Conservation (phyloP, 2,888 invertebrate species). For the Falcaria lacertinaria region DNA sequence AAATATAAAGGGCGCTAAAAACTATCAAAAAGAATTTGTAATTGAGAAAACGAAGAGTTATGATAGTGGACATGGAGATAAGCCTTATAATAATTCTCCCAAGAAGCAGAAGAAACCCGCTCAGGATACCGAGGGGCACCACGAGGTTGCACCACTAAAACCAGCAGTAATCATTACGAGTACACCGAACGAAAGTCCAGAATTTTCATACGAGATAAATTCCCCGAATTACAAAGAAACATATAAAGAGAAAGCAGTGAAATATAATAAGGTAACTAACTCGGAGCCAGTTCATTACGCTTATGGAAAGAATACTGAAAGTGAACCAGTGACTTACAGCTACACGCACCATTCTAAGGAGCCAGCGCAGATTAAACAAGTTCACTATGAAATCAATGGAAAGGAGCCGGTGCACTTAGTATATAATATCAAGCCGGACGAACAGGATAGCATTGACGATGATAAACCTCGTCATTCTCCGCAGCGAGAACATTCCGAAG, state of each 20-base stretch:
- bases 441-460: conserved; percentile 22
- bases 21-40: conserved; percentile 48
- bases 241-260: conserved; percentile 56
- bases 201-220: conserved; percentile 60
- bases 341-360: conserved; percentile 41
- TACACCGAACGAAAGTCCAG: conserved; percentile 45
- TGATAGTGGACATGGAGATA: conserved; percentile 37
- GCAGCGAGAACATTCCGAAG: conserved; percentile 14
- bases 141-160: conserved; percentile 36
- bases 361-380: conserved; percentile 44
- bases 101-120: conserved; percentile 45
- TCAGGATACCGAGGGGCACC: conserved; percentile 32
- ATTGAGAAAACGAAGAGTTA: conserved; percentile 52
- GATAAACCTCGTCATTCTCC: conserved; percentile 10
- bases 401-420: conserved; percentile 48
- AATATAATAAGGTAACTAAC: conserved; percentile 59
- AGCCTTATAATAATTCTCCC: conserved; percentile 32
- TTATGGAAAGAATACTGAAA: conserved; percentile 48
- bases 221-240: conserved; percentile 64
- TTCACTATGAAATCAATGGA: conserved; percentile 39
- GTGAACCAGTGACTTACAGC: conserved; percentile 56
- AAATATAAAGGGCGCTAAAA: conserved; percentile 36
- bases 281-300: conserved; percentile 51
- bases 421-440: conserved; percentile 43
- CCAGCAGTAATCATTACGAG: conserved; percentile 39